phyloP scores from a whole-genome alignment of 2,797 vertebrate genomes.

The Sebastes nivosus region DNA sequence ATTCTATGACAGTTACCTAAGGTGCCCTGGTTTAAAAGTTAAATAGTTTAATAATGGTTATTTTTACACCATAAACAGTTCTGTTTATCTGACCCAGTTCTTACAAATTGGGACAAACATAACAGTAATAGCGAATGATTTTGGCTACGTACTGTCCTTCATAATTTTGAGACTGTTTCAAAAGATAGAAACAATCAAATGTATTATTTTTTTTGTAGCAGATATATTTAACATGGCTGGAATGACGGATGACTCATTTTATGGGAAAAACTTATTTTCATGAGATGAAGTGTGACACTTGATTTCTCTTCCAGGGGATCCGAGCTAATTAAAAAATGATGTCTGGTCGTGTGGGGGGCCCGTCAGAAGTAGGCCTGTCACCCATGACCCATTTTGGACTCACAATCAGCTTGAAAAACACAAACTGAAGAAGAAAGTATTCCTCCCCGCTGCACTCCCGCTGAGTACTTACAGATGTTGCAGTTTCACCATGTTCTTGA shows the following conservation, averaged over 20 bases:
- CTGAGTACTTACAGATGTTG: conserved; percentile 88
- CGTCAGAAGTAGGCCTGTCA: conserved; percentile 54
- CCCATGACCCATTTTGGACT: conserved; percentile 59
- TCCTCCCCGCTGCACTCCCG: not conserved
- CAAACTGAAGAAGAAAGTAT: not conserved
- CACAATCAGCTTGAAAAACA: conserved; percentile 36
- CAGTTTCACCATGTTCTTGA: conserved; percentile 88
- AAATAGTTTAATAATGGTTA: not conserved
- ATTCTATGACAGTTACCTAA: not conserved
- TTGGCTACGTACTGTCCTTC: not conserved
- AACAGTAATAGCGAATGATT: conserved; percentile 7
- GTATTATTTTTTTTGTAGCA: not conserved
- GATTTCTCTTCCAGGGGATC: conserved; percentile 36
- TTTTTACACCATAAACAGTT: not conserved
- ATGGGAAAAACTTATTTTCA: not conserved
- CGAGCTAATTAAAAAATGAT: conserved; percentile 60
- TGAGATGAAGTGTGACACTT: conserved; percentile 34
- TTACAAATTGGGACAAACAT: conserved; percentile 29
- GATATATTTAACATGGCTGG: not conserved
- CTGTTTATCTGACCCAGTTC: conserved; percentile 36
- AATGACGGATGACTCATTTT: not conserved
- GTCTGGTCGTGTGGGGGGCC: conserved; percentile 18
- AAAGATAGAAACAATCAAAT: not conserved
- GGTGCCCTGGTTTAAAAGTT: conserved; percentile 17
- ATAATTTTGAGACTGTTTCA: not conserved